These are phyloP conservation scores for Sphaerodactylus townsendi DNA, from an alignment of 2,113 vertebrate genomes.

Conservation along the genomic window DNA sequence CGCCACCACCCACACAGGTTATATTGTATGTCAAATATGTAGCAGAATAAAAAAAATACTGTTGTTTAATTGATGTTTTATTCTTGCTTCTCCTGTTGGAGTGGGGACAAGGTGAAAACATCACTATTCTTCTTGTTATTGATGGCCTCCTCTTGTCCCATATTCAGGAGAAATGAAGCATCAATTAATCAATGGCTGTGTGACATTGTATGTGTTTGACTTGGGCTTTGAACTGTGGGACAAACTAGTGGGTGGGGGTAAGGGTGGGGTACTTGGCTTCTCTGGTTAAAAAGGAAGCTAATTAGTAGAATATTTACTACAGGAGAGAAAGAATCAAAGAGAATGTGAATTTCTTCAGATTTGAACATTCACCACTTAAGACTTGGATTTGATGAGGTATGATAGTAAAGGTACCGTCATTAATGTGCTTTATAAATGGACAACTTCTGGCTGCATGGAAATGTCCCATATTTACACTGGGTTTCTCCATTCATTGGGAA, in stretches of 20 bases:
- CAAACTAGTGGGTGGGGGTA: constrained; percentile 39
- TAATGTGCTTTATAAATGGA: constrained; percentile 35
- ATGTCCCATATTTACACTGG: background rate
- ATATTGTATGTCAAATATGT: constrained; percentile 63
- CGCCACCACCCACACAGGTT: constrained; percentile 51
- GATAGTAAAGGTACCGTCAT: constrained; percentile 12
- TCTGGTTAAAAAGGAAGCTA: constrained; percentile 59
- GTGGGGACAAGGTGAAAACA: constrained; percentile 68
- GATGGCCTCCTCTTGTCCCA: constrained; percentile 70
- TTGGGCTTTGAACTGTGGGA: constrained; percentile 53
- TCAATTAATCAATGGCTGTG: constrained; percentile 69
- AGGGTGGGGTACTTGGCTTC: constrained; percentile 12
- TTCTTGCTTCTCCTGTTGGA: constrained; percentile 64
- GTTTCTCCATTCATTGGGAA: background rate
- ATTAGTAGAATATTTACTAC: constrained; percentile 61
- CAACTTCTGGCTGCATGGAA: background rate
- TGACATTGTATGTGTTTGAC: constrained; percentile 65
- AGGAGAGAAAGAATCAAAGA: constrained; percentile 37
- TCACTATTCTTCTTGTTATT: constrained; percentile 73
- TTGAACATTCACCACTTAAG: constrained; percentile 60
- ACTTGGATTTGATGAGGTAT: constrained; percentile 38
- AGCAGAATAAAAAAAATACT: constrained; percentile 66
- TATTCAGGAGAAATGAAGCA: constrained; percentile 68
- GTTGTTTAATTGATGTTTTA: constrained; percentile 74
- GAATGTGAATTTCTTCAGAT: constrained; percentile 40